Conservation (phyloP, 2,797 vertebrate genomes). For the Crenuchus spilurus region DNA sequence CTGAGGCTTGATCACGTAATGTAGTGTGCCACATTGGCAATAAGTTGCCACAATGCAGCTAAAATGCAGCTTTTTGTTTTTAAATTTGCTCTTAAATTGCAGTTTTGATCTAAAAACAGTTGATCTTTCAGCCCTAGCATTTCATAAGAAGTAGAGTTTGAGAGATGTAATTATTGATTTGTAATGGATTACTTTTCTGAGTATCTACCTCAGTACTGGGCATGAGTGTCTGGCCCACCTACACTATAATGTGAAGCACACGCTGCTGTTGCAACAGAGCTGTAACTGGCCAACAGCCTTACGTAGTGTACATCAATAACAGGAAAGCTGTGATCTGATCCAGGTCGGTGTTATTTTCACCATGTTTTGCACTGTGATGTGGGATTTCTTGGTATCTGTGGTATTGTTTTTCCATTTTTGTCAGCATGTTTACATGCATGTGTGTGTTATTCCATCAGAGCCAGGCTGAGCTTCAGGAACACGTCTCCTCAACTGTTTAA, state of each 20-base stretch:
- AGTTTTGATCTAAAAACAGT: too few species aligned
- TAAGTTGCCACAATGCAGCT: too few species aligned
- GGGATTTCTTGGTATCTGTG: conserved; percentile 29
- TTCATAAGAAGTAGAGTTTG: too few species aligned
- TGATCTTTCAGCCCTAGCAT: too few species aligned
- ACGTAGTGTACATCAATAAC: conserved; percentile 26
- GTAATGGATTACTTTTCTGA: too few species aligned
- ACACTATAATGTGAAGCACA: background rate
- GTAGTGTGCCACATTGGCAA: too few species aligned
- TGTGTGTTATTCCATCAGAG: background rate
- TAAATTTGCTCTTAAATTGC: too few species aligned
- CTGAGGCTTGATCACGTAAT: too few species aligned
- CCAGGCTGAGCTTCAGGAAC: background rate
- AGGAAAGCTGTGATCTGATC: conserved; percentile 30
- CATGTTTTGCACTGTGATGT: conserved; percentile 7
- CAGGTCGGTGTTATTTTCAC: conserved; percentile 1
- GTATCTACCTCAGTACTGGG: too few species aligned
- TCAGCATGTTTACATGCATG: background rate
- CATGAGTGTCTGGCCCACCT: background rate
- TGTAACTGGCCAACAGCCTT: background rate
- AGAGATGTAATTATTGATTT: too few species aligned
- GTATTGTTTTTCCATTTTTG: background rate
- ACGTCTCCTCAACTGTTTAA: background rate
- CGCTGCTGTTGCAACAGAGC: background rate
- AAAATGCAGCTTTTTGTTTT: too few species aligned